Conservation (phyloP, 2,113 vertebrate genomes). For the Catagonus wagneri region DNA sequence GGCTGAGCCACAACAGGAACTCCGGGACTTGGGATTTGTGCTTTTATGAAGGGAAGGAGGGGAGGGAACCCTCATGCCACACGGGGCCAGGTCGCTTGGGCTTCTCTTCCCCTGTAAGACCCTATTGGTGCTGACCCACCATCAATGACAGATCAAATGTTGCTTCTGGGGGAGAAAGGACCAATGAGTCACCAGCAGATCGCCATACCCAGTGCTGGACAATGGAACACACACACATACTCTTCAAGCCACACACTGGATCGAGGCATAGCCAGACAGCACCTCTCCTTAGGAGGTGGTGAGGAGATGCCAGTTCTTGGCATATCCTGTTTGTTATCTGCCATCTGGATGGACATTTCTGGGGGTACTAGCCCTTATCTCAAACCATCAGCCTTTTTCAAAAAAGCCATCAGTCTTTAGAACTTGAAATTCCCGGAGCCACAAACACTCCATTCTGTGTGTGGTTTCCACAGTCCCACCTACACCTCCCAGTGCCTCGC, state of each 20-base stretch:
- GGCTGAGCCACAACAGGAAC: too few species aligned
- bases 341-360: background rate
- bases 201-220: background rate
- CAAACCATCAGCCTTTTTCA: background rate
- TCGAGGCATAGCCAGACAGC: background rate
- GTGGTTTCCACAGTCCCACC: background rate
- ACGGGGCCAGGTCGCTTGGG: too few species aligned
- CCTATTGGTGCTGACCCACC: background rate
- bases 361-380: background rate
- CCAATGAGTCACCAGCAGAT: background rate
- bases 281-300: fast-evolving
- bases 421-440: background rate
- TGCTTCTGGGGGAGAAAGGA: background rate
- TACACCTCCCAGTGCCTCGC: fast-evolving
- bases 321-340: background rate
- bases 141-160: background rate
- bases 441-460: too few species aligned
- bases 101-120: background rate
- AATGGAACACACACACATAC: too few species aligned
- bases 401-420: background rate
- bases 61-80: background rate
- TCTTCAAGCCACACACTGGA: background rate
- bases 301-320: background rate
- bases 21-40: too few species aligned
- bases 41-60: background rate